Evolutionary conservation across 2,113 vertebrate species (phyloP).

Genomic region (Cranoglanis bouderius): DNA sequence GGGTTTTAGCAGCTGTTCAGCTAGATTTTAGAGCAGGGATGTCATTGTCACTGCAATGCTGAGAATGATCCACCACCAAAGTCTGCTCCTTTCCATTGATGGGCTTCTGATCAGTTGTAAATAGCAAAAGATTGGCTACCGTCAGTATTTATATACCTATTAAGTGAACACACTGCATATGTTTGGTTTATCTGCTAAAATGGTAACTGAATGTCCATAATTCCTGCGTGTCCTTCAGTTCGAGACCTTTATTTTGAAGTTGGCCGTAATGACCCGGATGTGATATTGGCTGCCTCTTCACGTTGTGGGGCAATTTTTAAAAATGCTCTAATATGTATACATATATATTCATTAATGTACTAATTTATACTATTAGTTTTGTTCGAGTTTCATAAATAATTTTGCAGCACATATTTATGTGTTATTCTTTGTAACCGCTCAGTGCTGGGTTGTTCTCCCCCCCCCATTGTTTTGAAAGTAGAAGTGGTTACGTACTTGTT

Average conservation of each 20-base stretch:
- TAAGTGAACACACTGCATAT: too few species aligned
- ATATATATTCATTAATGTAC: background rate
- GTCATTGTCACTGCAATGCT: background rate
- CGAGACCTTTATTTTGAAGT: slow-evolving; percentile 44
- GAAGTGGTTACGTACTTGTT: background rate
- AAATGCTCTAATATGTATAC: background rate
- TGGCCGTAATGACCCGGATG: background rate
- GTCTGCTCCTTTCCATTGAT: background rate
- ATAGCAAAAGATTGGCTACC: background rate
- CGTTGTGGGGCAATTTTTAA: background rate
- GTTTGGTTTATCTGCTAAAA: background rate
- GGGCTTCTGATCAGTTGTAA: background rate
- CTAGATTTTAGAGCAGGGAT: background rate
- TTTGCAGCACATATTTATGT: background rate
- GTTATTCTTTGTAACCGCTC: background rate
- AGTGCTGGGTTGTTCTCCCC: background rate
- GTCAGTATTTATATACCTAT: background rate
- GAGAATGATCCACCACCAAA: background rate
- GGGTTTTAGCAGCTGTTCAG: background rate
- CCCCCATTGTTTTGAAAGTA: background rate
- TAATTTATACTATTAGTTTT: background rate
- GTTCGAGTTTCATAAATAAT: background rate
- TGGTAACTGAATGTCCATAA: background rate
- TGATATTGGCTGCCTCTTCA: background rate
- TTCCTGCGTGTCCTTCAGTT: background rate